phyloP scores from a whole-genome alignment of 2,113 vertebrate genomes.

The Vimba vimba region DNA sequence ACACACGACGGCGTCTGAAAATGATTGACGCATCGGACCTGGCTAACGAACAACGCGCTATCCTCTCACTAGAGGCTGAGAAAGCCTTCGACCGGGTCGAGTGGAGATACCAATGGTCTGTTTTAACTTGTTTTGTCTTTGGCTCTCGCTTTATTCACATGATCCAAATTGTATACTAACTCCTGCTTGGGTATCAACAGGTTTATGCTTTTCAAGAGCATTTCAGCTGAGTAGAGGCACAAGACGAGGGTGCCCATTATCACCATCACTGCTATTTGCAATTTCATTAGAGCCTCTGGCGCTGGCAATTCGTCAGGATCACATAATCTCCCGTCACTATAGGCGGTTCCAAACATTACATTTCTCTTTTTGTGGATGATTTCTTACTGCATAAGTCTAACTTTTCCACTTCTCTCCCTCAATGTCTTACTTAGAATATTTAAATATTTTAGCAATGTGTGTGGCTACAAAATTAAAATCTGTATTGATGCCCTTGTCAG shows the following conservation, averaged over 20 bases:
- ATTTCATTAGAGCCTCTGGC: conserved; percentile 36
- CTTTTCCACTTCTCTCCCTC: conserved; percentile 22
- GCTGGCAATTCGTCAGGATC: conserved; percentile 17
- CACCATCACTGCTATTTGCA: conserved; percentile 41
- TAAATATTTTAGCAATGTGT: conserved; percentile 36
- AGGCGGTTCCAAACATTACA: not conserved
- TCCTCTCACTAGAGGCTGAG: conserved; percentile 42
- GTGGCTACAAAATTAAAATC: conserved; percentile 50
- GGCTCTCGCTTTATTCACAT: conserved; percentile 38
- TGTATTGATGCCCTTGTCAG: conserved; percentile 13
- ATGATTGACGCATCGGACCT: conserved; percentile 28
- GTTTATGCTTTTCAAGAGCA: not conserved
- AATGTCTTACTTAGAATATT: conserved; percentile 36
- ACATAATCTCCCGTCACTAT: conserved; percentile 14
- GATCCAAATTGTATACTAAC: conserved; percentile 27
- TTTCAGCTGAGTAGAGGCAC: conserved; percentile 34
- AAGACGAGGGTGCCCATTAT: conserved; percentile 36
- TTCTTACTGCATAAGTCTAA: conserved; percentile 38
- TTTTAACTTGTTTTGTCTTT: conserved; percentile 22
- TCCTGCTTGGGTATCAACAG: not conserved
- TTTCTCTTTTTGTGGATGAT: conserved; percentile 15
- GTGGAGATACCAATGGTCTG: conserved; percentile 13
- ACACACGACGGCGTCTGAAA: conserved; percentile 6
- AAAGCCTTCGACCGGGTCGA: not conserved
- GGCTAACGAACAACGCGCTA: not conserved